A percentile compares a stretch with the other conserved stretches of the same genome.
These are phyloP conservation scores for Zaprionus lachaisei DNA, from an alignment of 1,140 invertebrate genomes.

Conservation along the genomic window DNA sequence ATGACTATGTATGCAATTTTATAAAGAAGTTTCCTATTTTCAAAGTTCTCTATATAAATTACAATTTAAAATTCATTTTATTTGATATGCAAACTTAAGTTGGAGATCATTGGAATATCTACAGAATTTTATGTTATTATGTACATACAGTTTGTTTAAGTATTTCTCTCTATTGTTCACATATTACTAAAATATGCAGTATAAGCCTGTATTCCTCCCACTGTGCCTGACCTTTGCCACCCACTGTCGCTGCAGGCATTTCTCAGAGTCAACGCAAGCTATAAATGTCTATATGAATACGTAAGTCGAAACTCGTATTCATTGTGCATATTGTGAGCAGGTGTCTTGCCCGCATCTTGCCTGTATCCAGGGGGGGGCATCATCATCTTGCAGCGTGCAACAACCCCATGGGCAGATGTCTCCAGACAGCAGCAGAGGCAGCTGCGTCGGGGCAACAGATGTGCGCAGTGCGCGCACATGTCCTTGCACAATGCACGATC, in stretches of 20 bases:
- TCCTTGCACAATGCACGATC: conserved; percentile 46
- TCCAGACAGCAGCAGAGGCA: conserved; percentile 1
- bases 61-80: no score
- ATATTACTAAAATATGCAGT: background rate
- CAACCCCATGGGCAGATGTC: conserved; percentile 4
- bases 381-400: conserved; percentile 19
- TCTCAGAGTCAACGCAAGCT: background rate
- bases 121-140: background rate
- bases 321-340: background rate
- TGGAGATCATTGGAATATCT: no score
- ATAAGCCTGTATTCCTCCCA: background rate
- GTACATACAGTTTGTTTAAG: background rate
- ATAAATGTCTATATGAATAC: background rate
- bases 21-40: no score
- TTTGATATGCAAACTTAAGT: no score
- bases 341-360: conserved; percentile 1
- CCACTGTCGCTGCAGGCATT: background rate
- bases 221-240: background rate
- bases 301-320: background rate
- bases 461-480: conserved; percentile 30
- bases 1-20: no score
- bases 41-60: no score
- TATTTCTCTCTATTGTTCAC: background rate
- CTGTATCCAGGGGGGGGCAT: conserved; percentile 4
- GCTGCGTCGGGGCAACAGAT: conserved; percentile 6